These are phyloP conservation scores for Cryptus viduatorius DNA, from an alignment of 2,888 invertebrate genomes.

Conservation along the genomic window DNA sequence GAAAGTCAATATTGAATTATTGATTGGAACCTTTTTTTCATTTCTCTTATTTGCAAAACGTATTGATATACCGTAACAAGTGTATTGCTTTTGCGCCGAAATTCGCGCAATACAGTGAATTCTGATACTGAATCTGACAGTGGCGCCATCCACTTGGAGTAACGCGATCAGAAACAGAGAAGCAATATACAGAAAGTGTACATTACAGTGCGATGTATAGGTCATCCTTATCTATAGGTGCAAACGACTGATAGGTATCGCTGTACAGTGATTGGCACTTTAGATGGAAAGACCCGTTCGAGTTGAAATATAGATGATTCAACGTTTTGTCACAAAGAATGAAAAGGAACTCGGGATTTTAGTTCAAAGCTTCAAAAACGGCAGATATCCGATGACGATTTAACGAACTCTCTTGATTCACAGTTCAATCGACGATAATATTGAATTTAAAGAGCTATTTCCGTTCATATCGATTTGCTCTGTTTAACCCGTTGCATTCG, in stretches of 20 bases:
- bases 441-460: neutral
- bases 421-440: neutral
- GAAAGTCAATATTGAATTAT: too few species aligned
- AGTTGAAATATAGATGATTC: slow-evolving; percentile 3
- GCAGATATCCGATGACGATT: neutral
- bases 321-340: neutral
- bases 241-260: neutral
- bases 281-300: neutral
- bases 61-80: too few species aligned
- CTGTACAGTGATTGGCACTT: neutral
- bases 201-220: neutral
- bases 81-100: too few species aligned
- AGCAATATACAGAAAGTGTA: neutral
- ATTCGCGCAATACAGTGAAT: too few species aligned
- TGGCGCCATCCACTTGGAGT: neutral
- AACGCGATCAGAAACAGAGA: neutral
- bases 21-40: too few species aligned
- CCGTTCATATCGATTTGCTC: neutral
- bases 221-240: neutral
- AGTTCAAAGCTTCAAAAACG: neutral
- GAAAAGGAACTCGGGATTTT: neutral
- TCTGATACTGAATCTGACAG: too few species aligned
- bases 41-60: too few species aligned
- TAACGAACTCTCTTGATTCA: neutral
- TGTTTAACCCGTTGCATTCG: too few species aligned